Base-by-base conservation (phyloP, 1,140 invertebrate species). In the Eurosta solidaginis region DNA sequence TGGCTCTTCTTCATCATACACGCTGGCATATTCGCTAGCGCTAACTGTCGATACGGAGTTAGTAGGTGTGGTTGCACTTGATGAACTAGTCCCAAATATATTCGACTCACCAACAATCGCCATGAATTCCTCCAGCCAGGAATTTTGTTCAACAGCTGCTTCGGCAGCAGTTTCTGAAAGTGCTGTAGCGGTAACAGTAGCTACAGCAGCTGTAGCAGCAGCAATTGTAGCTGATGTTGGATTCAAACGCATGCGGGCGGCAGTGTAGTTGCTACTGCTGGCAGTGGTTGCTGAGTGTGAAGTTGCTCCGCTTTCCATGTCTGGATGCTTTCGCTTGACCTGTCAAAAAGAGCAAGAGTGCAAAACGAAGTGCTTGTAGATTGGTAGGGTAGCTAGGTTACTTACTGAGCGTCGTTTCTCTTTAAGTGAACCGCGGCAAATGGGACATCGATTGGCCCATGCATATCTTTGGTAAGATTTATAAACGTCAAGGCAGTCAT, bases 371-470 rank as follows among this genome's bases (percentile, higher is more conserved):
- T 25, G 25, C 29, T 12, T 50, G 12, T 22, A n/a, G 17, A n/a
- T n/a, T n/a, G n/a, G n/a, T n/a, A n/a, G n/a, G n/a, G n/a, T n/a
- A n/a, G n/a, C n/a, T n/a, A n/a, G n/a, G n/a, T n/a, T n/a, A 78
- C 78, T 75, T 50, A 78, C 78, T 17, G 40, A 47, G 14, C 77
- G 59, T 45, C 50, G 36, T 40, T 76, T 76, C 22, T 59, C 68
- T 36, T 78, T 78, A 14, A 78, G 27, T 10, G 33, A 25, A n/a
- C 73, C 73, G 3, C 78, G 49, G 40, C 78, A 78, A 1, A 78
- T 78, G 25, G 78, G 78, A 36, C 78, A 78, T 22, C 50, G 68
- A 33, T 54, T 74, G 29, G 73, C 78, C 78, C 78, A 78, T 0
- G 73, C 47, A 45, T 78, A 75, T 44, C 75, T 78, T 25, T 54